Base-by-base conservation (phyloP, 2,888 invertebrate genomes). In the Lithophane socia region DNA sequence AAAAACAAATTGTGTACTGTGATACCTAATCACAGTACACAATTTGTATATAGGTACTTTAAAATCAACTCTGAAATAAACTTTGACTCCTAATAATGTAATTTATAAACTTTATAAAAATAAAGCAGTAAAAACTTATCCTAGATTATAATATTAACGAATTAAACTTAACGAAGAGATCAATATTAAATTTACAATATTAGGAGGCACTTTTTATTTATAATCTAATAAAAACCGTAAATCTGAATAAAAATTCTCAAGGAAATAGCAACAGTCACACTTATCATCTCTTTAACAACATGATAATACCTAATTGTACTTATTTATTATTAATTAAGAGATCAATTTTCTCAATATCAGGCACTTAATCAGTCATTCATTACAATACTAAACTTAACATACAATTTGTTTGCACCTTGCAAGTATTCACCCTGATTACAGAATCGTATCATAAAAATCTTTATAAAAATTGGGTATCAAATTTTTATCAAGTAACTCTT, bases 371-470 rank as follows among this genome's bases (percentile, higher is more conserved):
- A 67, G 67, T 67, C 67, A 67, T 37, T 67, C 18, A 21, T 54
- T 54, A 37, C 37, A 67, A 67, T 0, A 37, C 52, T 67, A 67
- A 67, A 68, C 67, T 37, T 54, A 68, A 68, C 21, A 49, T 49
- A 49, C 24, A 24, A 47, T 21, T 67, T 67, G 10, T 67, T 24
- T 29, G 49, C 66, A 66, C 66, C 73, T 73, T 72, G 72, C 49
- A 60, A 72, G 72, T 72, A 72, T 72, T 72, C 52, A 63, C 63
- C 29, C 72, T 47, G 29, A 65, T 73, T 73, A 73, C 56, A 65
- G 75, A 63, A 64, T 76, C 37, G 47, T 63, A 72, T 76, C 56
- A 76, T 76, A 58, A 71, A 71, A 76, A 65, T 70, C 47, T 64
- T 42, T 65, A 56, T 76, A 64, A 69, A 71, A 71, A 70, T 64